Evolutionary conservation across 2,113 vertebrate species (phyloP).

Genomic region (Rhagologus leucostigma): DNA sequence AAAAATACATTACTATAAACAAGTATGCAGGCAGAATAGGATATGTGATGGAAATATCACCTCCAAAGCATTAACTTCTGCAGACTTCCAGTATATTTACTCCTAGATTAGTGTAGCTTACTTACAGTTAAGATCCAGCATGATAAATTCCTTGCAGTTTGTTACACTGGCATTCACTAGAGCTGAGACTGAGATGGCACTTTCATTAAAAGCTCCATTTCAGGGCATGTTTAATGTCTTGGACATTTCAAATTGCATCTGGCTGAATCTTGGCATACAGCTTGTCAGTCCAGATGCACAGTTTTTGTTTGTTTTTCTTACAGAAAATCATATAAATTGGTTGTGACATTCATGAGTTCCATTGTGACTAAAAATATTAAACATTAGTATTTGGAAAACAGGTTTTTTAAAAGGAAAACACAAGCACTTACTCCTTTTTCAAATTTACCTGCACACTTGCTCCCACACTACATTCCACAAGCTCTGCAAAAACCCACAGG

Average conservation of each 20-base stretch:
- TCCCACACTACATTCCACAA: not conserved
- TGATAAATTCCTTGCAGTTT: not conserved
- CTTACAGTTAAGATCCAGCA: not conserved
- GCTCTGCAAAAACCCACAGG: not conserved
- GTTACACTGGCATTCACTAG: not conserved
- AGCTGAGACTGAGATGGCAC: not conserved
- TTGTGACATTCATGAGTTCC: not conserved
- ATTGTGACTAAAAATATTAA: constrained; percentile 31
- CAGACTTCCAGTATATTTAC: not conserved
- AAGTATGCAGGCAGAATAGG: not conserved
- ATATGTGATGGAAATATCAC: not conserved
- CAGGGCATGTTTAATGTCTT: constrained; percentile 41
- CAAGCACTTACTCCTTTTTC: not conserved
- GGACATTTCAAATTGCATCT: constrained; percentile 63
- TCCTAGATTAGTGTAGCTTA: not conserved
- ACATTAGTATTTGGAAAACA: not conserved
- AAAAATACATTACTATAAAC: not conserved
- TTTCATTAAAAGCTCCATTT: constrained; percentile 23
- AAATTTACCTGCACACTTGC: not conserved
- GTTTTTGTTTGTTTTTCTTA: constrained; percentile 14
- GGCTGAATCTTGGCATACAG: constrained; percentile 67
- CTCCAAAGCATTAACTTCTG: not conserved
- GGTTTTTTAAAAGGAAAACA: not conserved
- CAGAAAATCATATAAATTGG: not conserved
- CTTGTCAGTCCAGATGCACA: constrained; percentile 63